Evolutionary conservation across 2,113 vertebrate species (phyloP).

Genomic region (Tragelaphus scriptus): DNA sequence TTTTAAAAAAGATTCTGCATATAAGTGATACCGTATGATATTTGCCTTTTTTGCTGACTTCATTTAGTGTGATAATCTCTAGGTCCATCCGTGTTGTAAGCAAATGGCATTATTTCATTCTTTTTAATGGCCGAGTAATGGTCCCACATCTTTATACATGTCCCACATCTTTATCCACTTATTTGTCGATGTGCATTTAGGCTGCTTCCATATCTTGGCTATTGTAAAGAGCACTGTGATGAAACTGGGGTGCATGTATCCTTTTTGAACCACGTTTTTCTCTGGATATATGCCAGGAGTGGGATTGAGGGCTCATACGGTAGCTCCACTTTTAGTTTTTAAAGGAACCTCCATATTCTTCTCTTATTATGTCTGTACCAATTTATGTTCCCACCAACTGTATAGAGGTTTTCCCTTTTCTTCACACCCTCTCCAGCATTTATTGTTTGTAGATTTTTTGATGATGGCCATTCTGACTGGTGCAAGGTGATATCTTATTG

Average conservation of each 20-base stretch:
- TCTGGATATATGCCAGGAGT: not conserved
- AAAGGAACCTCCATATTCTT: not conserved
- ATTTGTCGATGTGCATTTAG: accelerated
- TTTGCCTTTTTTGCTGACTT: not conserved
- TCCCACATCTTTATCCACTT: not conserved
- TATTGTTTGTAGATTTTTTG: not conserved
- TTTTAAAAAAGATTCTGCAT: not conserved
- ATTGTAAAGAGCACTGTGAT: not conserved
- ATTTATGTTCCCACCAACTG: not conserved
- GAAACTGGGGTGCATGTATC: not conserved
- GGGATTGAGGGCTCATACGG: not conserved
- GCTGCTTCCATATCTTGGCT: not conserved
- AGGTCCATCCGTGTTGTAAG: not conserved
- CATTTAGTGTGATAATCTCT: not conserved
- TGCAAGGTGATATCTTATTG: not conserved
- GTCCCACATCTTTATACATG: not conserved
- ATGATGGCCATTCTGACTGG: not conserved
- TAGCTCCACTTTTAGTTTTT: not conserved
- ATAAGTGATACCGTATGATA: not conserved
- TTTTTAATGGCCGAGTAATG: not conserved
- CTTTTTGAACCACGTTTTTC: not conserved
- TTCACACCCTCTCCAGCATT: not conserved
- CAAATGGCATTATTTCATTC: not conserved
- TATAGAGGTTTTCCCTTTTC: not conserved
- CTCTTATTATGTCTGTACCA: not conserved